Evolutionary conservation across 2,113 vertebrate genomes (phyloP).

Genomic region (Chauna torquata): DNA sequence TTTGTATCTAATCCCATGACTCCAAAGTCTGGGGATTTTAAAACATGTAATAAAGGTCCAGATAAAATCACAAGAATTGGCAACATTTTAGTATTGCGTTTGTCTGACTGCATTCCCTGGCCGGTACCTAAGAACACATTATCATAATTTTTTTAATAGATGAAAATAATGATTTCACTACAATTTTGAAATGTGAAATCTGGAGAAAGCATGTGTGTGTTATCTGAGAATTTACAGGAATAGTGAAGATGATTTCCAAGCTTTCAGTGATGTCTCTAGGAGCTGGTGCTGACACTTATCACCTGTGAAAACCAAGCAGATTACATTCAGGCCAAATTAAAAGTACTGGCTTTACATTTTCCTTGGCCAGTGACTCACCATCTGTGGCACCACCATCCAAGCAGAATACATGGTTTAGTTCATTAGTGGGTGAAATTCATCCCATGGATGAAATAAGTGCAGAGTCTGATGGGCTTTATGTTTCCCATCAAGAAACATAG

Average conservation of each 20-base stretch:
- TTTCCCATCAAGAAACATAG: neutral
- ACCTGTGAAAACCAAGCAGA: neutral
- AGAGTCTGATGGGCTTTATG: neutral
- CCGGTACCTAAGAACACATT: neutral
- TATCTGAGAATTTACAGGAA: neutral
- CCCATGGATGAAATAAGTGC: neutral
- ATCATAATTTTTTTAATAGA: constrained; percentile 23
- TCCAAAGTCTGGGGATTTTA: constrained; percentile 30
- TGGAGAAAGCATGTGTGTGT: neutral
- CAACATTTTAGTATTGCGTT: constrained; percentile 17
- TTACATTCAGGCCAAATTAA: neutral
- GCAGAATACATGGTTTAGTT: neutral
- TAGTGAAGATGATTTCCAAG: neutral
- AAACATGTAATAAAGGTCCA: constrained; percentile 31
- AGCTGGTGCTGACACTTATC: neutral
- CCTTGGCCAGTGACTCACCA: neutral
- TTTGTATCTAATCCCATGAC: constrained; percentile 39
- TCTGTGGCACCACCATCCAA: neutral
- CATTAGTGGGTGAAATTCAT: neutral
- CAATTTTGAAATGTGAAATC: neutral
- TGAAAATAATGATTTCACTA: constrained; percentile 44
- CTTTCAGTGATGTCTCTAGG: neutral
- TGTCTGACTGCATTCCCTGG: constrained; percentile 45
- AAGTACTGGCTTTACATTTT: neutral
- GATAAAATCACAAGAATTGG: constrained; percentile 47